Evolutionary conservation across 2,888 invertebrate genomes (phyloP).

Genomic region (Nomada fucata): DNA sequence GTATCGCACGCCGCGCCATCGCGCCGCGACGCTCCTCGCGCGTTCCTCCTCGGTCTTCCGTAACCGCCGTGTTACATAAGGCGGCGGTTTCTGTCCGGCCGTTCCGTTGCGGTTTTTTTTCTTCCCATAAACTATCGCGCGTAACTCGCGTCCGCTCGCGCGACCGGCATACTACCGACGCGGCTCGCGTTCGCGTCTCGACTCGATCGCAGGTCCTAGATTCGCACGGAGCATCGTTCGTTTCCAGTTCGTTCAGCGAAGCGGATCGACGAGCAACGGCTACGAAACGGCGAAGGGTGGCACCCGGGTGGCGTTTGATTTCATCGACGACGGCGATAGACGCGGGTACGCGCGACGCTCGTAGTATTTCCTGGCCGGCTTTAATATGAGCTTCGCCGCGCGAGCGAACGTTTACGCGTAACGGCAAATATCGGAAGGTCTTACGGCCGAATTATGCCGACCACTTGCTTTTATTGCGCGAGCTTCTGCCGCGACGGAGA

Average conservation of each 20-base stretch:
- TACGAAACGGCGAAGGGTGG: neutral
- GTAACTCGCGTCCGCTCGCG: constrained; percentile 17
- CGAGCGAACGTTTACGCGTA: constrained; percentile 80
- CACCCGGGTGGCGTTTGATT: neutral
- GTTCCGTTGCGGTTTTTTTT: constrained; percentile 8
- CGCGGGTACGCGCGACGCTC: constrained; percentile 39
- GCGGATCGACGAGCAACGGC: neutral
- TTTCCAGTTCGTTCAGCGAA: neutral
- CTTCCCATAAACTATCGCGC: constrained; percentile 31
- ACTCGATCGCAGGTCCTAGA: constrained; percentile 26
- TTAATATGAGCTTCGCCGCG: constrained; percentile 79
- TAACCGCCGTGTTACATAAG: constrained; percentile 49
- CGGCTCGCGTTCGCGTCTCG: constrained; percentile 24
- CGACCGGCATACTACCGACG: constrained; percentile 16
- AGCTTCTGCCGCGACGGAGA: constrained; percentile 66
- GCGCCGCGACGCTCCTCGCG: no score
- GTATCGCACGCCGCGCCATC: constrained; percentile 11
- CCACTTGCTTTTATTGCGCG: constrained; percentile 76
- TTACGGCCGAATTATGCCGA: constrained; percentile 81
- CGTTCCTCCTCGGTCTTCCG: constrained; percentile 33
- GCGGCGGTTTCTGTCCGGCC: constrained; percentile 4
- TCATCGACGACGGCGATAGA: constrained; percentile 26
- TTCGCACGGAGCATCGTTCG: constrained; percentile 37
- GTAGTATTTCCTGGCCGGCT: constrained; percentile 78
- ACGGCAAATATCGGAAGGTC: constrained; percentile 81